These are phyloP conservation scores for Sitodiplosis mosellana DNA, from an alignment of 1,140 invertebrate species.

Conservation along the genomic window DNA sequence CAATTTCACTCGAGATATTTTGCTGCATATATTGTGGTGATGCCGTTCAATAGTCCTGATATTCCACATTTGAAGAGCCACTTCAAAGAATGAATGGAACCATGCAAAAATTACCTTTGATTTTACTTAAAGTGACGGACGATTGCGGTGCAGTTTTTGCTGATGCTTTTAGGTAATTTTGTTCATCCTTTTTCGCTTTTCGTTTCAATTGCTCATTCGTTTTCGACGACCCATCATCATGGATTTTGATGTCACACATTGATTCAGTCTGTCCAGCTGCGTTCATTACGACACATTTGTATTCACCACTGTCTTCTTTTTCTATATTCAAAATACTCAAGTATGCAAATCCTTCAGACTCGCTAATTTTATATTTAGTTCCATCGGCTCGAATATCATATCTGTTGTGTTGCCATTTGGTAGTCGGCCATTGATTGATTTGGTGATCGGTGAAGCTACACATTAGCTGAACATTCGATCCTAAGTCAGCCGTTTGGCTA, in stretches of 20 bases:
- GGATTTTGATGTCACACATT: neutral
- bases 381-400: constrained; percentile 24
- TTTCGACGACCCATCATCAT: neutral
- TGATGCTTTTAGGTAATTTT: neutral
- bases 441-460: constrained; percentile 65
- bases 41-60: too few relatives aligned
- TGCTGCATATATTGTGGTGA: too few relatives aligned
- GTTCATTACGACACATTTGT: constrained; percentile 48
- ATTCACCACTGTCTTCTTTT: constrained; percentile 42
- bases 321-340: constrained; percentile 45
- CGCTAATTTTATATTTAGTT: constrained; percentile 31
- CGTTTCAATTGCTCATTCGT: neutral
- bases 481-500: constrained; percentile 52
- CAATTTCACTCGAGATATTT: too few relatives aligned
- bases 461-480: constrained; percentile 57
- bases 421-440: too few relatives aligned
- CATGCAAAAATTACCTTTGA: neutral
- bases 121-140: neutral
- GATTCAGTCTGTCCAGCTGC: constrained; percentile 9
- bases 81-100: neutral
- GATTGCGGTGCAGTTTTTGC: neutral
- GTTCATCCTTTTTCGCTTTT: neutral
- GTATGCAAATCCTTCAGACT: constrained; percentile 42
- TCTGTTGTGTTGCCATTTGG: constrained; percentile 41
- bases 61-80: too few relatives aligned